Percentiles rank a stretch among this genome's conserved stretches.
These are phyloP conservation scores for Luidia sarsii DNA, from an alignment of 53 echinoderm and acorn worm species.

Conservation along the genomic window DNA sequence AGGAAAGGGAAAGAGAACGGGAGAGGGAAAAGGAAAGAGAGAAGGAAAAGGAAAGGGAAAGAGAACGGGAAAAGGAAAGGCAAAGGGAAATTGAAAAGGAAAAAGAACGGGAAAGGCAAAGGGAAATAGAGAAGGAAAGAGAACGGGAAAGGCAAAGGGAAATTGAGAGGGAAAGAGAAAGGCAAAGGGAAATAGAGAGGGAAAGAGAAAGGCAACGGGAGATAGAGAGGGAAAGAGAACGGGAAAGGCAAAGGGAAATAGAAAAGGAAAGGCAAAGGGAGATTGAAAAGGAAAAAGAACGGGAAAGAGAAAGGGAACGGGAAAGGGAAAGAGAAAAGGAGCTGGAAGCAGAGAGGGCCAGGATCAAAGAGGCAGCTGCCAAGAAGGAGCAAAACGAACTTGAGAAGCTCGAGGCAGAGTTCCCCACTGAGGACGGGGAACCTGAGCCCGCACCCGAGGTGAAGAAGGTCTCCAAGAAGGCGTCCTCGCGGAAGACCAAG, in stretches of 20 bases:
- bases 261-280: conserved; percentile 41
- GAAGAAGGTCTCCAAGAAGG: conserved; percentile 48
- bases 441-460: conserved; percentile 15
- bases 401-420: conserved; percentile 40
- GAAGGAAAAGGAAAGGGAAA: conserved; percentile 57
- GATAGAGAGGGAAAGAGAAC: conserved; percentile 25
- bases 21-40: conserved; percentile 55
- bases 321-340: conserved; percentile 50
- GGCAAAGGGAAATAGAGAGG: conserved; percentile 54
- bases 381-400: no score
- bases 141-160: conserved; percentile 31
- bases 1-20: conserved; percentile 50
- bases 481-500: conserved; percentile 28
- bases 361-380: conserved; percentile 41
- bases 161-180: conserved; percentile 44
- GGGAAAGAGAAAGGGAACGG: conserved; percentile 50
- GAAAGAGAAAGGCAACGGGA: conserved; percentile 59
- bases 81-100: conserved; percentile 48
- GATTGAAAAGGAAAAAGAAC: conserved; percentile 57
- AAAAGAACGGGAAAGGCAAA: conserved; percentile 54
- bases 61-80: conserved; percentile 41
- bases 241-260: conserved; percentile 18
- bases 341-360: no score
- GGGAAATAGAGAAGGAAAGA: conserved; percentile 61
- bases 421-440: conserved; percentile 30